Evolutionary conservation across 2,113 vertebrate genomes (phyloP).

Genomic region (Leptocoma aspasia): DNA sequence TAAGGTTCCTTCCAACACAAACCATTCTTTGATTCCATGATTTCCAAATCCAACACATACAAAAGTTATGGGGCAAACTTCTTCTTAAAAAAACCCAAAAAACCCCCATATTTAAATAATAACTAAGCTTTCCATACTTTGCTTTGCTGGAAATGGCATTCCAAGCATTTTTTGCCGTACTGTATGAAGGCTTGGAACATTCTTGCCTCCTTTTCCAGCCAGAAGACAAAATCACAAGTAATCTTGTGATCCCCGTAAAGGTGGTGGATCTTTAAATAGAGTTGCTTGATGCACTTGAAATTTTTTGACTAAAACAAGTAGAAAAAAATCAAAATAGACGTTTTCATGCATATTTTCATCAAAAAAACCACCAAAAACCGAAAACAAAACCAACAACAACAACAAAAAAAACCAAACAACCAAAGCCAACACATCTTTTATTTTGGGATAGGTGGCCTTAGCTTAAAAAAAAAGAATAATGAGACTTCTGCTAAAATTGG

Average conservation of each 20-base stretch:
- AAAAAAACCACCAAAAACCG: not conserved
- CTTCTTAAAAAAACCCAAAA: not conserved
- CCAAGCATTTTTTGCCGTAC: not conserved
- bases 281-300: not conserved
- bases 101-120: not conserved
- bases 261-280: constrained; percentile 31
- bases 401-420: not conserved
- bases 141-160: not conserved
- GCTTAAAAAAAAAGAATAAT: not conserved
- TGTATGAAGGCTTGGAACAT: not conserved
- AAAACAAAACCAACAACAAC: not conserved
- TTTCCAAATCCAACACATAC: not conserved
- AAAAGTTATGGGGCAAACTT: not conserved
- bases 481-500: constrained; percentile 19
- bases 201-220: not conserved
- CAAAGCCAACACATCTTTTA: not conserved
- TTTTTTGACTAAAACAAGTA: not conserved
- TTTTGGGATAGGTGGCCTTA: constrained; percentile 7
- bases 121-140: not conserved
- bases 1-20: not conserved
- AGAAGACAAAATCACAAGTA: not conserved
- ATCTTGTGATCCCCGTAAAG: not conserved
- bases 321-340: not conserved
- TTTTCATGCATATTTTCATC: not conserved
- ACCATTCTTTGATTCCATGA: not conserved